Conservation (phyloP, 2,797 vertebrate species). For the Sebastes hubbsi region DNA sequence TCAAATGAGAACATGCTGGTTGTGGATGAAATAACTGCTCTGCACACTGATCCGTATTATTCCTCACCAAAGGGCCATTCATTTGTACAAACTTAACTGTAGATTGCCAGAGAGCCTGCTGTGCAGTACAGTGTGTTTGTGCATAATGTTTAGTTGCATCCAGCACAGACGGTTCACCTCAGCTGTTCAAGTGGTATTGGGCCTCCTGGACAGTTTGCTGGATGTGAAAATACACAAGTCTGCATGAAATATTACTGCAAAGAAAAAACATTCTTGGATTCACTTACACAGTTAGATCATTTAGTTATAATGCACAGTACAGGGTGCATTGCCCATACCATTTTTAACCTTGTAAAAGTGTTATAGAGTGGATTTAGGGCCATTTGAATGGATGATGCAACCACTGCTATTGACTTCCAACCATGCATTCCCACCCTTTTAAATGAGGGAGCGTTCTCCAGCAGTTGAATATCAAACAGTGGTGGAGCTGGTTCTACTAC, state of each 20-base stretch:
- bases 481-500: background rate
- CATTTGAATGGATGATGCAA: constrained; percentile 35
- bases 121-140: constrained; percentile 4
- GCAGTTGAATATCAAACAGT: constrained; percentile 33
- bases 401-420: constrained; percentile 11
- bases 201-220: background rate
- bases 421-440: constrained; percentile 14
- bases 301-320: background rate
- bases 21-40: background rate
- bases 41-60: background rate
- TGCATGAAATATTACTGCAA: background rate
- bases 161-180: background rate
- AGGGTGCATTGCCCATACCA: background rate
- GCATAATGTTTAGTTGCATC: background rate
- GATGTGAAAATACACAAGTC: background rate
- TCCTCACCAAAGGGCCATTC: background rate
- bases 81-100: background rate
- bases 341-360: constrained; percentile 14
- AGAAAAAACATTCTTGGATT: background rate
- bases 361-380: constrained; percentile 12
- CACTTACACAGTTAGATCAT: constrained; percentile 2
- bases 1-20: background rate
- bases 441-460: background rate
- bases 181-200: background rate
- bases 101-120: background rate